Conservation (phyloP, 1,140 invertebrate species). For the Ganaspis sp. region DNA sequence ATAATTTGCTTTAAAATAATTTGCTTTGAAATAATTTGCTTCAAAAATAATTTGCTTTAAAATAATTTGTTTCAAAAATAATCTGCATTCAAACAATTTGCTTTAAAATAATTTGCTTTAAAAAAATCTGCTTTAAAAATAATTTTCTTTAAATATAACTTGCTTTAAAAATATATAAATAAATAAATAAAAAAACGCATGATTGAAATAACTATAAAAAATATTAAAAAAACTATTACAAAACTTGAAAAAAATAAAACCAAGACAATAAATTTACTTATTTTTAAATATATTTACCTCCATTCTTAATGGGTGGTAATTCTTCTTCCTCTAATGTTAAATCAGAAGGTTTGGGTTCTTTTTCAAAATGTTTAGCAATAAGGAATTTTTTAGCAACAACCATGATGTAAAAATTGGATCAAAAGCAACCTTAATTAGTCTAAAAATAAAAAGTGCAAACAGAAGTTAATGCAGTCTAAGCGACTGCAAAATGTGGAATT, state of each 20-base stretch:
- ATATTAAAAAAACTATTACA: too few species aligned
- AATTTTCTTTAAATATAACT: too few species aligned
- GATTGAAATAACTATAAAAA: too few species aligned
- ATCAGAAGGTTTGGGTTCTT: slow-evolving; percentile 80
- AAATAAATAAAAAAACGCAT: not conserved
- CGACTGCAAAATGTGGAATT: not conserved
- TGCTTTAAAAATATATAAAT: too few species aligned
- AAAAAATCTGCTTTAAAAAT: too few species aligned
- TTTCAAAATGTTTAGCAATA: slow-evolving; percentile 79
- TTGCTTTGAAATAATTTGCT: too few species aligned
- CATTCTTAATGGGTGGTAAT: slow-evolving; percentile 79
- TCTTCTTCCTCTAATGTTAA: slow-evolving; percentile 81
- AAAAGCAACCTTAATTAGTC: not conserved
- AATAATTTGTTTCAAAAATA: too few species aligned
- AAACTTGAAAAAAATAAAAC: not conserved
- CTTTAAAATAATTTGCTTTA: too few species aligned
- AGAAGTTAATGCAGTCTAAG: not conserved
- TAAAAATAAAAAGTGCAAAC: not conserved
- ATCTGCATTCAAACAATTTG: too few species aligned
- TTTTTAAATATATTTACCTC: slow-evolving; percentile 75
- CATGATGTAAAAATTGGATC: slow-evolving; percentile 63
- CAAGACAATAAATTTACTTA: not conserved
- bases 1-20: too few species aligned
- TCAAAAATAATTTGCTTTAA: too few species aligned
- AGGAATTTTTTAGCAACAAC: slow-evolving; percentile 79